These are phyloP conservation scores for Dasyornis broadbenti DNA, from an alignment of 2,113 vertebrate genomes.

Conservation along the genomic window DNA sequence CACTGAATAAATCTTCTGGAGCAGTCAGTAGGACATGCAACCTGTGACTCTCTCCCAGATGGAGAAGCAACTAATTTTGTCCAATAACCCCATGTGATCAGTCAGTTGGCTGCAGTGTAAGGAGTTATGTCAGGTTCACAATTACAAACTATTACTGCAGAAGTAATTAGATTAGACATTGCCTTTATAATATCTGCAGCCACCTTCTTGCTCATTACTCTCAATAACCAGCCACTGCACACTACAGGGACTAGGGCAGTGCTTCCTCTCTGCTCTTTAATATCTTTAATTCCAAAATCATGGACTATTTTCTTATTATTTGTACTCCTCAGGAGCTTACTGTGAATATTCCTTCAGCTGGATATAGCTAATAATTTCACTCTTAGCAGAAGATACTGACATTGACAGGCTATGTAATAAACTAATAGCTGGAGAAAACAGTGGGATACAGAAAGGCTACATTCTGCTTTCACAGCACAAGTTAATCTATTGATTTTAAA, in stretches of 20 bases:
- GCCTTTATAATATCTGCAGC: conserved; percentile 1
- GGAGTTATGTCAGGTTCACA: conserved; percentile 20
- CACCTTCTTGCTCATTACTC: background rate
- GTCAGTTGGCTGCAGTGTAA: conserved; percentile 9
- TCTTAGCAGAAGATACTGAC: background rate
- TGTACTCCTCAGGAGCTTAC: background rate
- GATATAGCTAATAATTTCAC: background rate
- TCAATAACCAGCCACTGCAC: background rate
- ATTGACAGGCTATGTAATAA: background rate
- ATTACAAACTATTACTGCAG: background rate
- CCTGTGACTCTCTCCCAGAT: background rate
- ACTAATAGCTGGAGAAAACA: background rate
- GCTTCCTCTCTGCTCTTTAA: background rate
- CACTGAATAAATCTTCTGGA: background rate
- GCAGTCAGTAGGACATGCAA: background rate
- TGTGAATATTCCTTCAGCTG: background rate
- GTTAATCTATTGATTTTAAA: background rate
- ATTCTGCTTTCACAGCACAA: background rate
- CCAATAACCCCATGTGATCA: conserved; percentile 6
- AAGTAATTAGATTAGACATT: conserved; percentile 34
- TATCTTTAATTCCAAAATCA: background rate
- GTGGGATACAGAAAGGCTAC: background rate
- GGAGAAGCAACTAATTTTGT: conserved; percentile 34
- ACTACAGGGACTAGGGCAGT: background rate
- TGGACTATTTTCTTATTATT: background rate